Evolutionary conservation across 1,140 invertebrate species (phyloP).

Genomic region (Akabosia matsudoensis): DNA sequence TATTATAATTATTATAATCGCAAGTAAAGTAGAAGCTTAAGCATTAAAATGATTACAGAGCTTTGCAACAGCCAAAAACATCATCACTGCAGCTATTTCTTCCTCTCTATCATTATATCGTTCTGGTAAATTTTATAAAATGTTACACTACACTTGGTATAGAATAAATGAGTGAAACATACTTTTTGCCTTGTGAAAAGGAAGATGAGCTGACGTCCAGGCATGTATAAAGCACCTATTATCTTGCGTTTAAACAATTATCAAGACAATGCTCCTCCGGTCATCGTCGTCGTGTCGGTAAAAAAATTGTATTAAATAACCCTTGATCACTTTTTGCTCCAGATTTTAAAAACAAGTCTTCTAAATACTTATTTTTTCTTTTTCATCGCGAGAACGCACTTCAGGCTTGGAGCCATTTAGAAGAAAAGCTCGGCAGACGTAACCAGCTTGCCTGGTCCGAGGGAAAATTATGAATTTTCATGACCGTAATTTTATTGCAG

Average conservation of each 20-base stretch:
- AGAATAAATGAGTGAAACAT: neutral
- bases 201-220: neutral
- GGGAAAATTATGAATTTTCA: too few relatives aligned
- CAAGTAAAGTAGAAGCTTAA: neutral
- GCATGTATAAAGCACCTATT: neutral
- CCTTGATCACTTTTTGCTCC: too few relatives aligned
- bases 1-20: neutral
- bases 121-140: neutral
- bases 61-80: neutral
- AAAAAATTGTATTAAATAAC: neutral
- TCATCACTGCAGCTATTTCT: neutral
- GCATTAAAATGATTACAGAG: neutral
- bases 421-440: too few relatives aligned
- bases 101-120: neutral
- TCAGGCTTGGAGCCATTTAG: too few relatives aligned
- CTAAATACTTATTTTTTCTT: too few relatives aligned
- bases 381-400: too few relatives aligned
- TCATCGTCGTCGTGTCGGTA: neutral
- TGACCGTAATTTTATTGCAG: too few relatives aligned
- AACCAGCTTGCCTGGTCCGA: too few relatives aligned
- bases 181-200: neutral
- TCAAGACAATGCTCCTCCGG: slow-evolving; percentile 10
- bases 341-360: too few relatives aligned
- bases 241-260: slow-evolving; percentile 1
- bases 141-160: too few relatives aligned